Evolutionary conservation across 2,113 vertebrate species (phyloP), one percentile per base, ranked within the genome.

Genomic region (Rana temporaria): DNA sequence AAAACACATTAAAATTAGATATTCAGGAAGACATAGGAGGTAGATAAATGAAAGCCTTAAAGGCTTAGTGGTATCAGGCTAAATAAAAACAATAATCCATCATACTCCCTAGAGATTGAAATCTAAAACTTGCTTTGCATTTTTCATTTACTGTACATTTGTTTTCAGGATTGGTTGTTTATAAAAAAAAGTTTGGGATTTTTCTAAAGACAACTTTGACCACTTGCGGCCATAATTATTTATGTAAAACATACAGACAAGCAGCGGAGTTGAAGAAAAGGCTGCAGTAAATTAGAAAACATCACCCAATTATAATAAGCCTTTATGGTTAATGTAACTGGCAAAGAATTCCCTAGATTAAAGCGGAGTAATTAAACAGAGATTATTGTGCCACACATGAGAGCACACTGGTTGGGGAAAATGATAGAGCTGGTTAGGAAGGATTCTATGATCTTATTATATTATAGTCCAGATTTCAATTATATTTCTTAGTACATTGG

Each of bases 21-120:
- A 42, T 42, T 42, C 38, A 42, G 38, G 9, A 9, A 42, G 6
- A 42, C 38, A 42, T 42, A 42, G 38, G 38, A 2, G 38, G 38
- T 38, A 77, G 34, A 77, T 77, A 77, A 64, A 77, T 63, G 18
- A 77, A 16, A 64, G 60, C 59, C 74, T 64, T 53, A 77, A 42
- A 65, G 59, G 38, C 74, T 48, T 52, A 19, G 26, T 38, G 38
- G 1, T 42, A 42, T 42, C 38, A 42, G 38, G 38, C 38, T 42
- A 22, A 17, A 65, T 52, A 38, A 77, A 77, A 38, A 67, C 11
- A 56, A 66, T 22, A 66, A 78, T 78, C 17, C 62, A 78, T 78
- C 63, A 66, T 78, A 32, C 24, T 78, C 76, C 76, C 62, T 56
- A 48, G 22, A 22, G 76, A 55, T 19, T 78, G 24, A 66, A 52